phyloP scores from a whole-genome alignment of 2,888 invertebrate genomes.

The Acleris sparsana region DNA sequence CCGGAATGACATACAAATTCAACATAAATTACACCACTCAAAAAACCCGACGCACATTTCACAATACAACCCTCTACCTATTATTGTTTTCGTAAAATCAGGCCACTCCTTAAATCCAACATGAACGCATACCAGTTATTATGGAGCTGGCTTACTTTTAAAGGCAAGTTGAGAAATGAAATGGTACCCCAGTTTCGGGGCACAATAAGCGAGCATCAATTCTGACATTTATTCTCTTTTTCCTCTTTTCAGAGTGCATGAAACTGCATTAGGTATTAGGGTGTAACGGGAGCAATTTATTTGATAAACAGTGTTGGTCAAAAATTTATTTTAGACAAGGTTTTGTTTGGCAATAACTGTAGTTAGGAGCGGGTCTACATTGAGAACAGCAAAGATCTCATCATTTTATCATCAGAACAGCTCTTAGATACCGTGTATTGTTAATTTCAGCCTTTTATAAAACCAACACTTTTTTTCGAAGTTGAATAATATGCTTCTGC shows the following conservation, averaged over 20 bases:
- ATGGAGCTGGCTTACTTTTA: conserved; percentile 4
- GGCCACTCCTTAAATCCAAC: not conserved
- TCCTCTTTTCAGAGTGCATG: conserved; percentile 15
- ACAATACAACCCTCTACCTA: not conserved
- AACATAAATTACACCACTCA: too few species aligned
- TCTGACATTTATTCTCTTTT: conserved; percentile 3
- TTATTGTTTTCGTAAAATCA: not conserved
- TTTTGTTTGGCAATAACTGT: too few species aligned
- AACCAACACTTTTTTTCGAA: too few species aligned
- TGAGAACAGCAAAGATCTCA: too few species aligned
- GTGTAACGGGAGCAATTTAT: conserved; percentile 1
- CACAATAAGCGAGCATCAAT: conserved; percentile 20
- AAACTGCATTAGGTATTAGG: conserved; percentile 2
- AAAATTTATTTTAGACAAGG: too few species aligned
- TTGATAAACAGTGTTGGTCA: not conserved
- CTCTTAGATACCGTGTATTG: too few species aligned
- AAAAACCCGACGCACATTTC: too few species aligned
- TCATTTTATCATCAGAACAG: too few species aligned
- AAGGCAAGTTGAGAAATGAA: conserved; percentile 13
- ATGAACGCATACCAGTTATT: not conserved
- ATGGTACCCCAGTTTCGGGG: conserved; percentile 4
- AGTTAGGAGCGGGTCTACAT: too few species aligned
- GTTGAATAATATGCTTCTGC: too few species aligned
- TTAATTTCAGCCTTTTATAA: too few species aligned
- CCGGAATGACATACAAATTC: too few species aligned